Conservation (phyloP, 1,140 invertebrate genomes). For the Zaprionus camerounensis region DNA sequence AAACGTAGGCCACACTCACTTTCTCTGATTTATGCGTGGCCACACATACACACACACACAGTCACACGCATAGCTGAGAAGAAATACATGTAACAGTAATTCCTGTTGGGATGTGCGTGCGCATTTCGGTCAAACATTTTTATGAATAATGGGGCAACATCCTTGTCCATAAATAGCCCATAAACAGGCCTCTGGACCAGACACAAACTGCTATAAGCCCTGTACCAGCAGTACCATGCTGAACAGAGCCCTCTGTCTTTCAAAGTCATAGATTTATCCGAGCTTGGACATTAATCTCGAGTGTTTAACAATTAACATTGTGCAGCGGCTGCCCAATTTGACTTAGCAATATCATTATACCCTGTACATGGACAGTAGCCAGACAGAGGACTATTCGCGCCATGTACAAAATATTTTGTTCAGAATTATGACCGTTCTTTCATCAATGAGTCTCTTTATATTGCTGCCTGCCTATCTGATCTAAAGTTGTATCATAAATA, state of each 20-base stretch:
- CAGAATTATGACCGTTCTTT: neutral
- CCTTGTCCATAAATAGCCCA: slow-evolving; percentile 68
- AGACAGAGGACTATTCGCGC: neutral
- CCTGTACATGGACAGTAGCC: neutral
- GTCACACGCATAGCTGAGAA: neutral
- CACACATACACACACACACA: neutral
- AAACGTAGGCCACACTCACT: slow-evolving; percentile 46
- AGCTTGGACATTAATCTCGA: slow-evolving; percentile 66
- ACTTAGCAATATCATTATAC: slow-evolving; percentile 39
- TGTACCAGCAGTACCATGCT: neutral
- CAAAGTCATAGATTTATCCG: slow-evolving; percentile 20
- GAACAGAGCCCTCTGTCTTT: neutral
- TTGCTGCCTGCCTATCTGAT: neutral
- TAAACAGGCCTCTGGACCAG: slow-evolving; percentile 47
- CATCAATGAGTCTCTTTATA: neutral
- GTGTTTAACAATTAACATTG: slow-evolving; percentile 72
- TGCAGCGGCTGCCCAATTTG: slow-evolving; percentile 24
- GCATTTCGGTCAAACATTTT: slow-evolving; percentile 62
- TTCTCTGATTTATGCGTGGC: slow-evolving; percentile 45
- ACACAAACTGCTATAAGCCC: neutral
- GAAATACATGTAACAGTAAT: slow-evolving; percentile 38
- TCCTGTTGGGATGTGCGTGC: slow-evolving; percentile 43
- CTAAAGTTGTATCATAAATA: neutral
- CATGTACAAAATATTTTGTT: no score
- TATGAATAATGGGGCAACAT: slow-evolving; percentile 67